A percentile compares a stretch with the other conserved stretches of the same genome.
Evolutionary conservation across 2,888 invertebrate species (phyloP).

Genomic region (Fragum whitleyi): DNA sequence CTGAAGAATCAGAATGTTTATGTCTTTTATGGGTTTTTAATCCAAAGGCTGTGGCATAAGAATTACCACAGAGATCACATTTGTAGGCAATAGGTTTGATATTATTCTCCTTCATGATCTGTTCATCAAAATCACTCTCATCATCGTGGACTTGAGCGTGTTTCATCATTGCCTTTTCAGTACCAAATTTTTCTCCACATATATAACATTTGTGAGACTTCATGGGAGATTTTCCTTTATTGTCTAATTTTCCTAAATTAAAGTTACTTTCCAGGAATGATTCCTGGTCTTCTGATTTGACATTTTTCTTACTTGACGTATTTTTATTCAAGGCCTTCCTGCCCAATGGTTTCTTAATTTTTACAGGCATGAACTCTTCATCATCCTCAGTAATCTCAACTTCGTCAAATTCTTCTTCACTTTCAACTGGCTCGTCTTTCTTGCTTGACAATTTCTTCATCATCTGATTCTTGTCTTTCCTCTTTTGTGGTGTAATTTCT

Average conservation of each 20-base stretch:
- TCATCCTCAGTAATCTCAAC: background rate
- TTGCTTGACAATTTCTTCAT: background rate
- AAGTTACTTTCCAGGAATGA: conserved; percentile 46
- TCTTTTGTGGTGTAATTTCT: background rate
- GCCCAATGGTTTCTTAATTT: background rate
- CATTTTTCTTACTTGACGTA: background rate
- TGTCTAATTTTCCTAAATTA: conserved; percentile 36
- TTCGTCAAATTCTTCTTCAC: background rate
- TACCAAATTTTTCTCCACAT: conserved; percentile 41
- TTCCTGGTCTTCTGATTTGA: conserved; percentile 26
- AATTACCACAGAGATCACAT: conserved; percentile 50
- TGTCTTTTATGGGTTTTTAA: conserved; percentile 38
- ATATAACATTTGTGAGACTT: conserved; percentile 40
- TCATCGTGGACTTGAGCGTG: conserved; percentile 18
- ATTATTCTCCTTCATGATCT: background rate
- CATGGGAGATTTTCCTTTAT: conserved; percentile 19
- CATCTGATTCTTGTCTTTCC: conserved; percentile 3
- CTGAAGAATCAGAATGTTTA: conserved; percentile 37
- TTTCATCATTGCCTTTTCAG: conserved; percentile 40
- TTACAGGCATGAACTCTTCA: background rate
- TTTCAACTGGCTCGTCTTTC: background rate
- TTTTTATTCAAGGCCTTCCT: background rate
- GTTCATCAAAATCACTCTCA: background rate
- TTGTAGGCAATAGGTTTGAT: background rate
- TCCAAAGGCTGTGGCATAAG: conserved; percentile 47